Percentiles rank a stretch among this genome's conserved stretches.
Evolutionary conservation across 2,797 vertebrate species (phyloP).

Genomic region (Poeciliopsis infans): DNA sequence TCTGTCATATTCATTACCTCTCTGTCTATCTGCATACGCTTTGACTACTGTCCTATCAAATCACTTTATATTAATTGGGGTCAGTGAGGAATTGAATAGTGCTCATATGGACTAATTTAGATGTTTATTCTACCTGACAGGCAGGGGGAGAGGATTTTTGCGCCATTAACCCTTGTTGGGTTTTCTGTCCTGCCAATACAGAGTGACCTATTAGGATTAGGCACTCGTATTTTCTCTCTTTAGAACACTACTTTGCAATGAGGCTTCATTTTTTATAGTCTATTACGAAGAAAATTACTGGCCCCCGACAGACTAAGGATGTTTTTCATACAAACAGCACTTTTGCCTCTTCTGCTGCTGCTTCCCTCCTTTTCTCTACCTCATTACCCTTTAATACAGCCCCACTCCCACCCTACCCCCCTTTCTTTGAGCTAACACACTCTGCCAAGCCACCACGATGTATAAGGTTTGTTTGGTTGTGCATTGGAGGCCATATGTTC

Average conservation of each 20-base stretch:
- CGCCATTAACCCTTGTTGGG: conserved; percentile 57
- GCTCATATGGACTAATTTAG: conserved; percentile 65
- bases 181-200: conserved; percentile 64
- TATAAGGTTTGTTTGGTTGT: conserved; percentile 35
- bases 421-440: conserved; percentile 2
- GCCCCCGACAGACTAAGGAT: conserved; percentile 35
- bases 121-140: conserved; percentile 66
- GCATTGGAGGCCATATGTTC: conserved; percentile 54
- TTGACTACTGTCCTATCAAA: conserved; percentile 45
- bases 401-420: conserved; percentile 2
- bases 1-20: conserved; percentile 33
- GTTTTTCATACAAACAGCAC: conserved; percentile 10
- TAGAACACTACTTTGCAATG: conserved; percentile 23
- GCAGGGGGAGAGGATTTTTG: conserved; percentile 57
- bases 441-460: conserved; percentile 9
- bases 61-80: conserved; percentile 74
- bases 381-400: conserved; percentile 40
- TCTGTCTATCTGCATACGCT: conserved; percentile 9
- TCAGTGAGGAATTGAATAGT: conserved; percentile 63
- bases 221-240: conserved; percentile 43
- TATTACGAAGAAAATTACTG: conserved; percentile 41
- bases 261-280: conserved; percentile 32
- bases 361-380: conserved; percentile 14
- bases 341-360: conserved; percentile 8
- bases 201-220: conserved; percentile 65